Evolutionary conservation across 1,140 invertebrate genomes (phyloP).

Genomic region (Lepidostoma basale): DNA sequence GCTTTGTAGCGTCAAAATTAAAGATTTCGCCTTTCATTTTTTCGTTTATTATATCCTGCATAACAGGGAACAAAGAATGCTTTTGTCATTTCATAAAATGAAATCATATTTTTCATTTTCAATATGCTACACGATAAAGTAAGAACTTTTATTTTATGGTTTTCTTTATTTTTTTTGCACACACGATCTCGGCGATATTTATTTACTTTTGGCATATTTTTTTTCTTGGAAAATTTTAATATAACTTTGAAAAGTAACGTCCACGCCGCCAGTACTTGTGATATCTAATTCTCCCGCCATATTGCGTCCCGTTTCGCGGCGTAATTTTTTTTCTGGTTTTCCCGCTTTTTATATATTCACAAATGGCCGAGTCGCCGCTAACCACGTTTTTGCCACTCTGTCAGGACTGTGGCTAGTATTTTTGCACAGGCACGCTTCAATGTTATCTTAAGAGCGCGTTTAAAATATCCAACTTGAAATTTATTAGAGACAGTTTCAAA

Average conservation of each 20-base stretch:
- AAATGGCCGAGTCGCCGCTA: slow-evolving; percentile 34
- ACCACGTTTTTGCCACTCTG: slow-evolving; percentile 10
- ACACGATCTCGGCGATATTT: not conserved
- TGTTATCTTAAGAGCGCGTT: not conserved
- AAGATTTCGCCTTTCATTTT: too few species aligned
- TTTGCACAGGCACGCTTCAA: not conserved
- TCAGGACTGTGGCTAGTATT: slow-evolving; percentile 13
- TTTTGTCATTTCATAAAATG: too few species aligned
- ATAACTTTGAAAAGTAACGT: slow-evolving; percentile 9
- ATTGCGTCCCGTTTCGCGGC: slow-evolving; percentile 22
- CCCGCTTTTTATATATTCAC: slow-evolving; percentile 29
- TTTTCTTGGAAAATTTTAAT: slow-evolving; percentile 18
- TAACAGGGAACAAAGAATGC: too few species aligned
- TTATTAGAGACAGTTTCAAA: too few species aligned
- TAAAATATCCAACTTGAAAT: not conserved
- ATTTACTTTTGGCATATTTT: not conserved
- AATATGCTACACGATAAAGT: too few species aligned
- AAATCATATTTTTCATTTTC: too few species aligned
- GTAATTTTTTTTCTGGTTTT: slow-evolving; percentile 16
- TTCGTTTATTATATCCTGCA: too few species aligned
- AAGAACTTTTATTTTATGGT: too few species aligned
- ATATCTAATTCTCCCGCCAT: slow-evolving; percentile 38
- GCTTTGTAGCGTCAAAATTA: too few species aligned
- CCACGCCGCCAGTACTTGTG: not conserved
- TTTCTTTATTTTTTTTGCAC: too few species aligned